Percentiles rank a stretch among this genome's conserved stretches.
These are phyloP conservation scores for Tautogolabrus adspersus DNA, from an alignment of 2,113 vertebrate species.

Conservation along the genomic window DNA sequence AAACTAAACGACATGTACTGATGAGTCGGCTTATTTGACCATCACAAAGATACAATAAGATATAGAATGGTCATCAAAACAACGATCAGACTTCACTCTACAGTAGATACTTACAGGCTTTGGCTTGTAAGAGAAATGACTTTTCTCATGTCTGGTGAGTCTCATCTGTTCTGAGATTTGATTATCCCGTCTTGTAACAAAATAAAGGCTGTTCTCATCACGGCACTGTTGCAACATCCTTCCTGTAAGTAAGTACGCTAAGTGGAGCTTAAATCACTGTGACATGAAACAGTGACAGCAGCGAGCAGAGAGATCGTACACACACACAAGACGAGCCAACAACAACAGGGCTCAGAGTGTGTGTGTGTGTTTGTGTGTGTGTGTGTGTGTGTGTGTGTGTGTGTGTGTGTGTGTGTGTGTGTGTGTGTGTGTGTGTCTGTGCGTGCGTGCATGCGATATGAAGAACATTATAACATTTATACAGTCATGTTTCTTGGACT, in stretches of 20 bases:
- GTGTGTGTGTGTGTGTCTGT: too few species aligned
- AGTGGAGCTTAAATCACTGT: slow-evolving; percentile 10
- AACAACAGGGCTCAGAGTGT: background rate
- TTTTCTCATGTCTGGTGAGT: background rate
- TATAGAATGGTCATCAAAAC: background rate
- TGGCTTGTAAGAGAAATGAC: background rate
- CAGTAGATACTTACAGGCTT: background rate
- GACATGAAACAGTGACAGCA: slow-evolving; percentile 35
- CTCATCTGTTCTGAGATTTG: slow-evolving; percentile 6
- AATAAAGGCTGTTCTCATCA: slow-evolving; percentile 22
- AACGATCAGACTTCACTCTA: background rate
- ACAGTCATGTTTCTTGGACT: background rate
- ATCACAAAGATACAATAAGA: background rate
- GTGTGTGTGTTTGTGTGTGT: background rate
- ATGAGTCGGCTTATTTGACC: background rate
- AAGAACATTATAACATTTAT: background rate
- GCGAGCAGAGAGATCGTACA: background rate
- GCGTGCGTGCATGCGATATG: too few species aligned
- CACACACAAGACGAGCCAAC: background rate
- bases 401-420: too few species aligned
- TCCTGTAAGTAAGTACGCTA: slow-evolving; percentile 4
- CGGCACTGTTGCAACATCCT: slow-evolving; percentile 25
- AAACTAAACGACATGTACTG: background rate
- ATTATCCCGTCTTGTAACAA: slow-evolving; percentile 6
- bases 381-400: too few species aligned